Base-by-base conservation (phyloP, 2,888 invertebrate genomes). In the Ametastegia equiseti region DNA sequence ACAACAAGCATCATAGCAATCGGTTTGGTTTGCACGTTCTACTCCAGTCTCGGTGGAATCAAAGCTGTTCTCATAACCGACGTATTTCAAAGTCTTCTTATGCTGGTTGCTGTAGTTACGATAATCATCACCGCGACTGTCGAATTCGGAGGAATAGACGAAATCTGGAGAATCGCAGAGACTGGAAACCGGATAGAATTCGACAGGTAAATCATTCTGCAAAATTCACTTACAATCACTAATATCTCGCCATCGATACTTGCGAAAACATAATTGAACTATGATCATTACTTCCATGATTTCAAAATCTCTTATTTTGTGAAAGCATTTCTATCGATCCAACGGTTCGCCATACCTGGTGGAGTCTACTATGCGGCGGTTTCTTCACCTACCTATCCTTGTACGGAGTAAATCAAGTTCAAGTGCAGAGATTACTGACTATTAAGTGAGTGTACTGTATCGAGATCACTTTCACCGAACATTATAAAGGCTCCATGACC, bases 21-120 rank as follows among this genome's bases (percentile, higher is more conserved):
- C 82, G 96, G 93, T 7, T 88, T 96, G 80, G 96, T 95, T 9
- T 97, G 97, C 90, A 97, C 97, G 0, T 96, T 97, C 90, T 97
- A 97, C 88, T 96, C 97, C 0, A 95, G 96, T 0, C 92, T 97
- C 84, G 97, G 97, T 50, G 97, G 97, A 23, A 97, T 97, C 95
- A 97, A 97, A 90, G 97, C 97, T 0, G 97, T 97, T 0, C 92
- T 97, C 75, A 94, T 97, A 85, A 97, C 97, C 0, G 97, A 97
- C 88, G 94, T 97, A 1, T 95, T 97, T 85, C 96, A 96, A 88
- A 96, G 97, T 0, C 81, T 96, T 4, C 92, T 98, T 5, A 98
- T 97, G 97, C 96, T 97, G 89, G 94, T 94, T 7, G 96, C 97
- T 1, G 94, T 97, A 39, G 95, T 96, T 86, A 95, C 96, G 86